phyloP scores from a whole-genome alignment of 2,113 vertebrate species.

The Phylloscopus trochilus region DNA sequence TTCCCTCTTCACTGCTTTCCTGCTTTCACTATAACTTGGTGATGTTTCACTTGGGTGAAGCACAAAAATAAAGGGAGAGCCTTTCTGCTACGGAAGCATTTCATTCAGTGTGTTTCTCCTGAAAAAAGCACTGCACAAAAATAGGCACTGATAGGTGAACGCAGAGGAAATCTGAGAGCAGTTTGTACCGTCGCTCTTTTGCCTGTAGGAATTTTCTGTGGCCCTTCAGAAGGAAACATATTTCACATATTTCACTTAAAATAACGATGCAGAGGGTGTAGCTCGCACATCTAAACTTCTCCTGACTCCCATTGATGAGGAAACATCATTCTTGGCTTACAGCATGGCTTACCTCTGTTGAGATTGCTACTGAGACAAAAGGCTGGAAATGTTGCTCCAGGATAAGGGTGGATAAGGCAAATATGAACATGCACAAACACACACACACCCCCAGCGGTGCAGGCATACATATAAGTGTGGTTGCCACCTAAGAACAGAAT shows the following conservation, averaged over 20 bases:
- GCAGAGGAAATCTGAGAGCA: background rate
- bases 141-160: background rate
- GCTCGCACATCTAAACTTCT: background rate
- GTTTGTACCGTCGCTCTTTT: background rate
- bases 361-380: background rate
- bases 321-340: background rate
- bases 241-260: background rate
- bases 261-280: background rate
- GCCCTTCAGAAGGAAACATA: background rate
- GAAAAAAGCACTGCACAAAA: background rate
- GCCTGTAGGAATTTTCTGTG: background rate
- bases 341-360: background rate
- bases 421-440: background rate
- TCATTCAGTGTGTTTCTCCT: background rate
- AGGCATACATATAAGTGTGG: accelerated
- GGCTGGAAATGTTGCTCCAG: background rate
- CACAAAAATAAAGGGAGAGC: background rate
- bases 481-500: background rate
- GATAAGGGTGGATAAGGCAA: background rate
- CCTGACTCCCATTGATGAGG: background rate
- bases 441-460: background rate
- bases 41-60: background rate
- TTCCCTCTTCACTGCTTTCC: background rate
- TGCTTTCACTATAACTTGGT: background rate
- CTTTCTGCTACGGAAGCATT: background rate